Percentiles rank a stretch among this genome's conserved stretches.
Evolutionary conservation across 2,113 vertebrate genomes (phyloP).

Genomic region (Acanthisitta chloris): DNA sequence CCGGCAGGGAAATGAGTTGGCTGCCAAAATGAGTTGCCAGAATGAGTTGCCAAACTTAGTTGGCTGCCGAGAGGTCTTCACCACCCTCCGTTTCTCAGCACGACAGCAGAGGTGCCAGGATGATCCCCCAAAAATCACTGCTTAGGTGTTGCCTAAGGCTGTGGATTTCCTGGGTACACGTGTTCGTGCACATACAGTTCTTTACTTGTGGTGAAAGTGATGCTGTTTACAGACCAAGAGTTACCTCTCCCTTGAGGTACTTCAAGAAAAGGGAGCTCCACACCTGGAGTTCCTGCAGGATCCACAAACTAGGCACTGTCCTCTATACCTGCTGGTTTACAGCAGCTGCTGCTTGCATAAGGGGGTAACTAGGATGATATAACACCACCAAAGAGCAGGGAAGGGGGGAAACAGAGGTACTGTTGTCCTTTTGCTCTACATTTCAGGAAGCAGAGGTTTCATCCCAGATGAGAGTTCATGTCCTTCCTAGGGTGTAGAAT

Average conservation of each 20-base stretch:
- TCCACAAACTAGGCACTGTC: background rate
- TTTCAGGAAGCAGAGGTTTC: background rate
- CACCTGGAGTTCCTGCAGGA: background rate
- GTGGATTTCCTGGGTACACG: background rate
- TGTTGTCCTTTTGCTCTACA: no score
- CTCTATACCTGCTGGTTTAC: background rate
- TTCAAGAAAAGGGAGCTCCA: background rate
- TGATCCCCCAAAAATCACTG: background rate
- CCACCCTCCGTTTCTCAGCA: background rate
- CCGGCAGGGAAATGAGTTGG: background rate
- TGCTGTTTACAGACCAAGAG: background rate
- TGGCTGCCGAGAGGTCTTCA: background rate
- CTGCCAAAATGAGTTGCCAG: no score
- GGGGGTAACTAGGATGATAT: fast-evolving
- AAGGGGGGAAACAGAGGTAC: fast-evolving
- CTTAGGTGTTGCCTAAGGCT: background rate
- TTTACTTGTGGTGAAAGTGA: no score
- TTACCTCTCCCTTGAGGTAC: background rate
- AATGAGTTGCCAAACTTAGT: background rate
- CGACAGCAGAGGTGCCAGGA: background rate
- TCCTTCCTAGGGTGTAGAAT: background rate
- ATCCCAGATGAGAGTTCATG: fast-evolving
- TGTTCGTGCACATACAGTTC: background rate
- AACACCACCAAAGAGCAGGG: background rate
- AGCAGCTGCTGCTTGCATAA: background rate